Evolutionary conservation across 2,113 vertebrate genomes (phyloP).

Genomic region (Salvator merianae): DNA sequence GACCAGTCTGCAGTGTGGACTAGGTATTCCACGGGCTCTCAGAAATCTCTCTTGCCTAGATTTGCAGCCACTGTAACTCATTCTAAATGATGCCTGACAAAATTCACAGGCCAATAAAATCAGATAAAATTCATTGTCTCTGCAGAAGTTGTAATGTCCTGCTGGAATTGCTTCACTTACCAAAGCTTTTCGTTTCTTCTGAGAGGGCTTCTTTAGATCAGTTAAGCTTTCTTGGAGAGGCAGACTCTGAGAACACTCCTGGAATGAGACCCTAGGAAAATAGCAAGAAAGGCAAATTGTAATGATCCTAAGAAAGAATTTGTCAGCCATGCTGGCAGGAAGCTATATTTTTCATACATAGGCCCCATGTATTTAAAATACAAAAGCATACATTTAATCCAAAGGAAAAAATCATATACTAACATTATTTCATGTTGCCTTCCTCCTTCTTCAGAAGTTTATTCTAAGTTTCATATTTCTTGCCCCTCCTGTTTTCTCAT

Average conservation of each 20-base stretch:
- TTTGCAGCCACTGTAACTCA: neutral
- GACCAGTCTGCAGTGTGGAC: no score
- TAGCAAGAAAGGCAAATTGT: constrained; percentile 16
- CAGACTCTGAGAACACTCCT: neutral
- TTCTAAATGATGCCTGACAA: no score
- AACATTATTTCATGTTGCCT: no score
- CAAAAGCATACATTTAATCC: no score
- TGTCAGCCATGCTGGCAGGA: neutral
- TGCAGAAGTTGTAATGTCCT: neutral
- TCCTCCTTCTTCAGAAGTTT: no score
- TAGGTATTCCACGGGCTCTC: no score
- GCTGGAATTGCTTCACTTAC: constrained; percentile 51
- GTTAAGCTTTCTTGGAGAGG: neutral
- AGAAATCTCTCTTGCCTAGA: neutral
- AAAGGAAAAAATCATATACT: no score
- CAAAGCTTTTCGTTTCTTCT: constrained; percentile 42
- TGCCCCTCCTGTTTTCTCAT: no score
- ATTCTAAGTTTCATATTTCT: no score
- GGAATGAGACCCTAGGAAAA: constrained; percentile 32
- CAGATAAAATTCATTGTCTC: no score
- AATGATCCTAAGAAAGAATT: neutral
- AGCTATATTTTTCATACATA: neutral
- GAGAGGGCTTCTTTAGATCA: constrained; percentile 18
- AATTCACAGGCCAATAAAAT: no score
- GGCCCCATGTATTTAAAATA: no score